Evolutionary conservation across 2,888 invertebrate genomes (phyloP).

Genomic region (Leptinotarsa juncta): DNA sequence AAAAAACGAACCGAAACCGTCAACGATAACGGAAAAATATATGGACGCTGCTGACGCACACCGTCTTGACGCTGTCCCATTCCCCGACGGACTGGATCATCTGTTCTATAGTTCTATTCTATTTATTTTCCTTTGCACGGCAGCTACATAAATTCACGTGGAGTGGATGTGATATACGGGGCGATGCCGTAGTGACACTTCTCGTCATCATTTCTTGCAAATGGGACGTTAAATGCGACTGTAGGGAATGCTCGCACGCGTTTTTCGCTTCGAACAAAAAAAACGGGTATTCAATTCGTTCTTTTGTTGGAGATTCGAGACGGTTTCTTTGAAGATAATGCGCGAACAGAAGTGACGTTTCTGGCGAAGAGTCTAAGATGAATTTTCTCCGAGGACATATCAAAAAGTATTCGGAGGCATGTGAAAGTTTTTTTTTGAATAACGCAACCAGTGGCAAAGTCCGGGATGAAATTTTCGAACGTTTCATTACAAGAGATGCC

Average conservation of each 20-base stretch:
- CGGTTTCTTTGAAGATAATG: constrained; percentile 4
- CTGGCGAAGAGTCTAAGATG: neutral
- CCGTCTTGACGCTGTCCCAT: constrained; percentile 48
- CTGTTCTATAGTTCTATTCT: constrained; percentile 31
- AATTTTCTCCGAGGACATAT: neutral
- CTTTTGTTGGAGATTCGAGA: neutral
- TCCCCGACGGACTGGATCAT: constrained; percentile 31
- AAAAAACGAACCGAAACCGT: neutral
- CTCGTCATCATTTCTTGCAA: constrained; percentile 29
- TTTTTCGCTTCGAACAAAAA: constrained; percentile 5
- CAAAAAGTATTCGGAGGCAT: neutral
- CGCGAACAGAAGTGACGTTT: neutral
- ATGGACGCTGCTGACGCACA: constrained; percentile 38
- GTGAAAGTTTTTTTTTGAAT: no score
- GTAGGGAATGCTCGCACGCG: neutral
- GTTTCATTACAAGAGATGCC: neutral
- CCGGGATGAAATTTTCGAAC: neutral
- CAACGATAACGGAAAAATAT: no score
- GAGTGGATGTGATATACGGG: constrained; percentile 33
- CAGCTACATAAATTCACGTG: constrained; percentile 32
- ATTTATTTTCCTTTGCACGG: constrained; percentile 36
- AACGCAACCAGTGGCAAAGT: no score
- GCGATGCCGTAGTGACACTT: constrained; percentile 28
- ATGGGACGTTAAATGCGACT: constrained; percentile 32
- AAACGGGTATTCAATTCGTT: neutral